Conservation (phyloP, 92 coral and sea anemone genomes). For the Nematostella vectensis region DNA sequence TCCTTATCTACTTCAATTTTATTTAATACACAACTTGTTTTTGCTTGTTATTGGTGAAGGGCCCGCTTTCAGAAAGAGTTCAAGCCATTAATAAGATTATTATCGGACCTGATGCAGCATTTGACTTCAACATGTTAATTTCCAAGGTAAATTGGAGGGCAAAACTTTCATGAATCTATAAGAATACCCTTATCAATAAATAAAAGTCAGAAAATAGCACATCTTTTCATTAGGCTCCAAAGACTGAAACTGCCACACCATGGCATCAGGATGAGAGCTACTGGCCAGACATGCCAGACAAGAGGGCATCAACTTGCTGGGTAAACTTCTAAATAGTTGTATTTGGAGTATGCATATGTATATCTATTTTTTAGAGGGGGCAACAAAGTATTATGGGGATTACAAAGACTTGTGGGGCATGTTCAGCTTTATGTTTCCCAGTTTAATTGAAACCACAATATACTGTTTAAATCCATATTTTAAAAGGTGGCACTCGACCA, state of each 20-base stretch:
- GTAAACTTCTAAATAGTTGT: too few relatives aligned
- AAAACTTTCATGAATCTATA: not conserved
- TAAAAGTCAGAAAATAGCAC: not conserved
- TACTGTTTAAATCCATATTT: too few relatives aligned
- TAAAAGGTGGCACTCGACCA: slow-evolving; percentile 60
- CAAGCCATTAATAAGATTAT: slow-evolving; percentile 32
- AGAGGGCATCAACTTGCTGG: slow-evolving; percentile 50
- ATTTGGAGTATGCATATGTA: too few relatives aligned
- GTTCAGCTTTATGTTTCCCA: too few relatives aligned
- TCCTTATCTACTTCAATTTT: too few relatives aligned
- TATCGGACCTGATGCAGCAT: slow-evolving; percentile 42
- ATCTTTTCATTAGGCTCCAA: slow-evolving; percentile 29
- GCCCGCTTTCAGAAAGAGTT: slow-evolving; percentile 49
- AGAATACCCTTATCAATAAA: not conserved
- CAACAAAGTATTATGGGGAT: too few relatives aligned
- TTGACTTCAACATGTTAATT: slow-evolving; percentile 60
- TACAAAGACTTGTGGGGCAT: too few relatives aligned
- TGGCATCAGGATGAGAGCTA: slow-evolving; percentile 64
- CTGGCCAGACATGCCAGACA: slow-evolving; percentile 69
- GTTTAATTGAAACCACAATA: too few relatives aligned
- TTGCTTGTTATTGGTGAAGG: too few relatives aligned
- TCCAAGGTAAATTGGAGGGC: slow-evolving; percentile 26
- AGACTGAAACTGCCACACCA: slow-evolving; percentile 37
- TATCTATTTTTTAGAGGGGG: too few relatives aligned
- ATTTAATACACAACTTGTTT: too few relatives aligned